Base-by-base conservation (phyloP, 2,113 vertebrate genomes). In the Caretta caretta region DNA sequence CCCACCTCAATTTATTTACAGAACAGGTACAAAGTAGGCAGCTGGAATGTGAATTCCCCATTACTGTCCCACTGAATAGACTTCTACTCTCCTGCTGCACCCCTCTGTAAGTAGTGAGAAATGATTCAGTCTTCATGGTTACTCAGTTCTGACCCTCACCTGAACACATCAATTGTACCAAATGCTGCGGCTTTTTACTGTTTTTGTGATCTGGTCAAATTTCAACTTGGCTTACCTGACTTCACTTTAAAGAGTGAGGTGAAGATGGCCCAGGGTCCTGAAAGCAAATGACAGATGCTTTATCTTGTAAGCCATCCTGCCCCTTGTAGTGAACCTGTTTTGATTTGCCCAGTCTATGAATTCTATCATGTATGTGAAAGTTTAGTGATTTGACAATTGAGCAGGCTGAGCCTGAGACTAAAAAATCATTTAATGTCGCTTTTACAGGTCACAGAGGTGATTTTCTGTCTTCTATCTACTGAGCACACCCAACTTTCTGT, bases 121-220 rank as follows among this genome's bases (percentile, higher is more conserved):
- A 96, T 95, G 88, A 97, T 56, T 93, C 85, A 56, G 46, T 95
- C 69, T 29, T 91, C n/a, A 42, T 90, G 90, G 53, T 96, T 89
- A 93, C 84, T 97, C 90, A 93, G 5, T 95, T 94, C 93, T 95
- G 95, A 95, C 95, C 76, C 94, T 97, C 95, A 96, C 75, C 75
- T 86, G 88, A 97, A 95, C 54, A 96, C 93, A 96, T 95, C 89
- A 95, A 80, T 92, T 86, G 56, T 83, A 92, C 46, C 51, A 92
- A 94, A 90, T 20, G 25, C n/a, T 92, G 84, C 75, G 86, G 91
- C 94, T 94, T 87, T 93, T 94, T 89, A 83, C 56, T 88, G 90
- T 62, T 90, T 96, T 84, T 93, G 92, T 94, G 95, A 97, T 96
- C 90, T 93, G 87, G 88, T 95, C 89, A 91, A 91, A 95, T 95